phyloP scores from a whole-genome alignment of 2,797 vertebrate genomes.

The Phyllotis vaccarum region DNA sequence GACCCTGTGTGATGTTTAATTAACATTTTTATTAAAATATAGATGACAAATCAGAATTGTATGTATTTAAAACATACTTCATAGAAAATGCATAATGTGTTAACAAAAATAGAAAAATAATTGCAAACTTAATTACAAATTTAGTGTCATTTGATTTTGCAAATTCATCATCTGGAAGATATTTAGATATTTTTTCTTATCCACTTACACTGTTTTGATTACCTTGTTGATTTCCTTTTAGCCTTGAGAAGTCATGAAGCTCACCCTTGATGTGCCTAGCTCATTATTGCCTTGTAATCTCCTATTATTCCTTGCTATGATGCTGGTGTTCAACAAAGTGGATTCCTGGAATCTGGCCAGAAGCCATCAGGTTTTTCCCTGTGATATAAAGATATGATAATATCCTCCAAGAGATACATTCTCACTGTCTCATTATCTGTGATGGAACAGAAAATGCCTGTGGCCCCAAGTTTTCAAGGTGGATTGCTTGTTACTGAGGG shows the following conservation, averaged over 20 bases:
- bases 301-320: neutral
- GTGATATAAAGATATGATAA: neutral
- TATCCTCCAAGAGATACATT: neutral
- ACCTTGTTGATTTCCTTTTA: no score
- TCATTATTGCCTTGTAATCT: neutral
- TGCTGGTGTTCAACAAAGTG: neutral
- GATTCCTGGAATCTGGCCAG: neutral
- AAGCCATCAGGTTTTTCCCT: neutral
- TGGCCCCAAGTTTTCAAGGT: neutral
- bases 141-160: no score
- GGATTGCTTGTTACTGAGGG: neutral
- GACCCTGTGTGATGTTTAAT: neutral
- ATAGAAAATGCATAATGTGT: neutral
- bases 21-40: neutral
- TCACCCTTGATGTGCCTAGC: no score
- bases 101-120: neutral
- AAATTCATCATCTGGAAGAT: neutral
- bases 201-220: no score
- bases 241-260: no score
- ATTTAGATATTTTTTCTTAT: no score
- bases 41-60: neutral
- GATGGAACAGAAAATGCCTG: neutral
- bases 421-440: neutral
- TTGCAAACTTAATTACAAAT: neutral
- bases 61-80: neutral